Percentiles rank a stretch among this genome's conserved stretches.
Conservation (phyloP, 2,888 invertebrate genomes). For the Nymphalis urticae region DNA sequence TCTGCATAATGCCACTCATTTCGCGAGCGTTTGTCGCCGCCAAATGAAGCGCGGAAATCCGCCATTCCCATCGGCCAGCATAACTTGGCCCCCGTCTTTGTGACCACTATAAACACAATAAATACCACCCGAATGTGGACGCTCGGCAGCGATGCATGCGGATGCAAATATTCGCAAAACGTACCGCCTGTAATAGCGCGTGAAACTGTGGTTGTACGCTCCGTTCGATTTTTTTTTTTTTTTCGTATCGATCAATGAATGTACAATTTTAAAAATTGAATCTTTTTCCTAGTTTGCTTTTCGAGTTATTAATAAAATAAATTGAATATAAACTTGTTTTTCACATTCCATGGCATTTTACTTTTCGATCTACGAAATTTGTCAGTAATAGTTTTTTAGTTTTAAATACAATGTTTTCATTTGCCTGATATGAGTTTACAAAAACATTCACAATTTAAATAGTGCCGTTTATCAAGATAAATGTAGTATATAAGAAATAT, state of each 20-base stretch:
- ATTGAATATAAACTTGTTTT: not conserved
- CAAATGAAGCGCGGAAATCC: constrained; percentile 65
- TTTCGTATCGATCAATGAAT: constrained; percentile 35
- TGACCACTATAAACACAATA: constrained; percentile 31
- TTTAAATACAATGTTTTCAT: no score
- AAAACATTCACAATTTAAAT: no score
- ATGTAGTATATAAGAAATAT: no score
- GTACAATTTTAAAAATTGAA: constrained; percentile 41
- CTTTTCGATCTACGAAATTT: not conserved
- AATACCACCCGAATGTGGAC: constrained; percentile 32
- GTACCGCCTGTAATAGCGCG: constrained; percentile 61
- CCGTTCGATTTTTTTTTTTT: constrained; percentile 42
- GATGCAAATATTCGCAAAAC: constrained; percentile 38
- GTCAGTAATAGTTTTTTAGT: no score
- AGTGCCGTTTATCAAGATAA: no score
- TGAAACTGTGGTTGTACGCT: constrained; percentile 56
- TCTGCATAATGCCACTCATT: constrained; percentile 76
- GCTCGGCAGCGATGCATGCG: constrained; percentile 20
- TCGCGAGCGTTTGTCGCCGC: constrained; percentile 66
- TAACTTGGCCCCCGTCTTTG: constrained; percentile 45
- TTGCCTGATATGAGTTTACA: no score
- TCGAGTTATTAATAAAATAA: constrained; percentile 1
- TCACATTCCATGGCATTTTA: not conserved
- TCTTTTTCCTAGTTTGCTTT: constrained; percentile 11
- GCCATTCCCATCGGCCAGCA: constrained; percentile 51